Evolutionary conservation across 2,113 vertebrate genomes (phyloP).

Genomic region (Rhinopomastus cyanomelas): DNA sequence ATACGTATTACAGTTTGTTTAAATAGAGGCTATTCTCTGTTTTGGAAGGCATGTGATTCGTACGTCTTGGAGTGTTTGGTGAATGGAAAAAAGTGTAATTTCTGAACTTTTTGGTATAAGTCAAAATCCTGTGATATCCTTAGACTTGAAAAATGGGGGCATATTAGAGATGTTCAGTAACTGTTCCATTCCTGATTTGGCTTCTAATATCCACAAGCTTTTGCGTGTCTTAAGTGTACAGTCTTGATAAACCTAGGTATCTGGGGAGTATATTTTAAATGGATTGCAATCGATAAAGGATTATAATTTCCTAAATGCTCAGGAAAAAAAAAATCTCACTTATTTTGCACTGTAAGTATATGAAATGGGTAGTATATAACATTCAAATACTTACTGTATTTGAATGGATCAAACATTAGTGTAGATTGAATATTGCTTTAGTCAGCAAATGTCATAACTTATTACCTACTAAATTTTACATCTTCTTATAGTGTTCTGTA

Average conservation of each 20-base stretch:
- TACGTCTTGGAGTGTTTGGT: conserved; percentile 46
- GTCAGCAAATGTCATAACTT: conserved; percentile 72
- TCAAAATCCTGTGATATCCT: conserved; percentile 51
- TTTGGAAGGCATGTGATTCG: conserved; percentile 60
- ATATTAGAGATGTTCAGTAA: conserved; percentile 44
- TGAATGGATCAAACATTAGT: conserved; percentile 69
- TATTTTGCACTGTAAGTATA: conserved; percentile 75
- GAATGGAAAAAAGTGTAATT: conserved; percentile 35
- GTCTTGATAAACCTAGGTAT: conserved; percentile 63
- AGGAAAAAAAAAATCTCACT: conserved; percentile 69
- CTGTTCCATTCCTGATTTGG: conserved; percentile 18
- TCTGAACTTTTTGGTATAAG: conserved; percentile 38
- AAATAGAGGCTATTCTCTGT: conserved; percentile 38
- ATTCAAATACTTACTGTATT: conserved; percentile 62
- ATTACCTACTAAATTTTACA: conserved; percentile 69
- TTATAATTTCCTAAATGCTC: conserved; percentile 74
- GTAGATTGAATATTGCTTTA: conserved; percentile 53
- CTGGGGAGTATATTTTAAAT: conserved; percentile 63
- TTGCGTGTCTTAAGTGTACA: conserved; percentile 58
- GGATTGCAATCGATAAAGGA: conserved; percentile 25
- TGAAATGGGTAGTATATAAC: conserved; percentile 57
- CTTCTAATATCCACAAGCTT: conserved; percentile 33
- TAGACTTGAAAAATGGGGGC: conserved; percentile 60
- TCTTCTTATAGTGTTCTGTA: conserved; percentile 59
- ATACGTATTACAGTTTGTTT: conserved; percentile 53